Percentiles rank a stretch among this genome's conserved stretches.
These are phyloP conservation scores for Spisula subtruncata DNA, from an alignment of 2,888 invertebrate species.

Conservation along the genomic window DNA sequence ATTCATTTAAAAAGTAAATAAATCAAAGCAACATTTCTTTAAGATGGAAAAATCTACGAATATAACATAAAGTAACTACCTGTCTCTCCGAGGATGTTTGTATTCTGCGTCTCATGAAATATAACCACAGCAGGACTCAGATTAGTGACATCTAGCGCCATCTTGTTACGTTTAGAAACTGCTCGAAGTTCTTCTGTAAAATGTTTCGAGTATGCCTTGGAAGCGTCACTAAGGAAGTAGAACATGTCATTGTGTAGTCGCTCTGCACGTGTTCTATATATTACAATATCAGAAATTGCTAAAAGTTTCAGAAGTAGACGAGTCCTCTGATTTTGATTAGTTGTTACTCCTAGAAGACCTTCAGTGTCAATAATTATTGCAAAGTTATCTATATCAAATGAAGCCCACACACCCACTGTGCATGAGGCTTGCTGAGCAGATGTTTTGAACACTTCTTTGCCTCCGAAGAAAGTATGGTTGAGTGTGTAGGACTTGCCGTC, in stretches of 20 bases:
- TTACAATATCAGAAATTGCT: slow-evolving; percentile 94
- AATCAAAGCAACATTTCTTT: no score
- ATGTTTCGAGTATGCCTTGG: slow-evolving; percentile 92
- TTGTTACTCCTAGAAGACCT: slow-evolving; percentile 91
- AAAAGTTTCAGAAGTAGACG: slow-evolving; percentile 93
- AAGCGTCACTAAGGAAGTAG: slow-evolving; percentile 92
- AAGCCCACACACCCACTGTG: slow-evolving; percentile 94
- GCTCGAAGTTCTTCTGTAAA: slow-evolving; percentile 89
- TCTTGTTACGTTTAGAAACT: slow-evolving; percentile 88
- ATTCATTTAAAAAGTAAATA: no score
- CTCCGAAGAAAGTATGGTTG: slow-evolving; percentile 92
- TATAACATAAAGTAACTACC: slow-evolving; percentile 50
- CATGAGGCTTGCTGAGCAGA: slow-evolving; percentile 92
- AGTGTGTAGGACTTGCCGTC: slow-evolving; percentile 94
- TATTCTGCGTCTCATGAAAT: slow-evolving; percentile 93
- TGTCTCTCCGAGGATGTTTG: slow-evolving; percentile 88
- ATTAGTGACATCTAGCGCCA: slow-evolving; percentile 88
- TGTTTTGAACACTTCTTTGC: slow-evolving; percentile 91
- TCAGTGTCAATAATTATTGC: slow-evolving; percentile 94
- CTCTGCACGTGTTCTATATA: slow-evolving; percentile 93
- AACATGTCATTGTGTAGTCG: slow-evolving; percentile 93
- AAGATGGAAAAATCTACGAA: neutral
- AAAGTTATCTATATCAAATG: slow-evolving; percentile 91
- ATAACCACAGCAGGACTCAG: slow-evolving; percentile 93
- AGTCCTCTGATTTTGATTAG: slow-evolving; percentile 91